Conservation (phyloP, 1,140 invertebrate species). For the Apis cerana region DNA sequence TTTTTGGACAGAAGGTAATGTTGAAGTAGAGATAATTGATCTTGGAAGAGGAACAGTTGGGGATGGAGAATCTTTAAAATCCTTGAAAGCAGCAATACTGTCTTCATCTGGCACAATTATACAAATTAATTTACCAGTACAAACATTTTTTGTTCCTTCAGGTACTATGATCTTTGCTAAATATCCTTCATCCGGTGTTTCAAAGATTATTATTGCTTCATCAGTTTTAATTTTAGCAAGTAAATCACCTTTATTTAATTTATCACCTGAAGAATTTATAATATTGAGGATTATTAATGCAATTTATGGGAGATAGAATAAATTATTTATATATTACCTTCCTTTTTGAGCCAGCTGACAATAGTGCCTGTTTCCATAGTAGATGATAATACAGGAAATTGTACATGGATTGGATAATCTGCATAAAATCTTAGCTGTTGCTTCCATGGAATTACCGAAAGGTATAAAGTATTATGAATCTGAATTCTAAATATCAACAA, state of each 20-base stretch:
- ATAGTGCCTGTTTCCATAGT: slow-evolving; percentile 99
- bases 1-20: no score
- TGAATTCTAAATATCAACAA: slow-evolving; percentile 67
- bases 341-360: slow-evolving; percentile 99
- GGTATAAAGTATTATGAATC: slow-evolving; percentile 61
- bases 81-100: slow-evolving; percentile 89
- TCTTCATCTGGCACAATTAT: slow-evolving; percentile 92
- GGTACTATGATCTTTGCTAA: slow-evolving; percentile 96
- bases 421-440: slow-evolving; percentile 80
- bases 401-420: slow-evolving; percentile 90
- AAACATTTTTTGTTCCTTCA: slow-evolving; percentile 91
- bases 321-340: slow-evolving; percentile 83
- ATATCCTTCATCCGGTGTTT: slow-evolving; percentile 99
- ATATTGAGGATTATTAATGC: background rate
- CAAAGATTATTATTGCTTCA: slow-evolving; percentile 99
- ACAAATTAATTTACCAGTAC: slow-evolving; percentile 93
- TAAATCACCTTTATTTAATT: slow-evolving; percentile 90
- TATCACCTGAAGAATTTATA: slow-evolving; percentile 79
- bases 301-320: background rate
- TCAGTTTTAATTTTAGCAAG: slow-evolving; percentile 99
- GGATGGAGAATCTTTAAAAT: slow-evolving; percentile 83
- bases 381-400: slow-evolving; percentile 96
- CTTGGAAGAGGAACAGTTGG: no score
- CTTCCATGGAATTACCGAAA: slow-evolving; percentile 67
- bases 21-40: no score